These are phyloP conservation scores for Eudyptes chrysolophus DNA, from an alignment of 2,113 vertebrate species.

Conservation along the genomic window DNA sequence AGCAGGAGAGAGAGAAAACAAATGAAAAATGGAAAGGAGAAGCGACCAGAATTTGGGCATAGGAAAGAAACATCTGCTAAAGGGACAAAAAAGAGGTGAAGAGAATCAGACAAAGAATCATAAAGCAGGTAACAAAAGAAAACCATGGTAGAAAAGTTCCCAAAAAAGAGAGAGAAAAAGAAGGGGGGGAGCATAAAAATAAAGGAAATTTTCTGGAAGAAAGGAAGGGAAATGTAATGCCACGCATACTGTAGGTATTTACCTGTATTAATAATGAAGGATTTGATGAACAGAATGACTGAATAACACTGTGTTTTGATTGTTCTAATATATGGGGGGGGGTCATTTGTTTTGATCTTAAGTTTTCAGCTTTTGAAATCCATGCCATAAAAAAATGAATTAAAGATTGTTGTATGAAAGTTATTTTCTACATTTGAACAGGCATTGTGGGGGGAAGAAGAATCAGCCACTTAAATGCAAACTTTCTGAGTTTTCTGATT, in stretches of 20 bases:
- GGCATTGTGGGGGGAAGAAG: neutral
- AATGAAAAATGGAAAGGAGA: conserved; percentile 33
- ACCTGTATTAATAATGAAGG: neutral
- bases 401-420: neutral
- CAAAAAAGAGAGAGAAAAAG: neutral
- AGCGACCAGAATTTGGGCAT: neutral
- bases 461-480: neutral
- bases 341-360: neutral
- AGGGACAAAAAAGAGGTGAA: neutral
- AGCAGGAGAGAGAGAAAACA: conserved; percentile 53
- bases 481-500: neutral
- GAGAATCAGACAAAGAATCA: neutral
- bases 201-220: neutral
- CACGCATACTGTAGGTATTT: neutral
- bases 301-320: neutral
- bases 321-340: neutral
- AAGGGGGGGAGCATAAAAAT: neutral
- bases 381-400: neutral
- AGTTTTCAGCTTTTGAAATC: neutral
- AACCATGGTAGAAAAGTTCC: neutral
- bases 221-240: neutral
- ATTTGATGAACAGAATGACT: neutral
- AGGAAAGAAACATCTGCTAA: conserved; percentile 38
- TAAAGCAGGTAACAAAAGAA: neutral
- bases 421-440: neutral